Evolutionary conservation across 2,113 vertebrate species (phyloP).

Genomic region (Sinocyclocheilus anophthalmus): DNA sequence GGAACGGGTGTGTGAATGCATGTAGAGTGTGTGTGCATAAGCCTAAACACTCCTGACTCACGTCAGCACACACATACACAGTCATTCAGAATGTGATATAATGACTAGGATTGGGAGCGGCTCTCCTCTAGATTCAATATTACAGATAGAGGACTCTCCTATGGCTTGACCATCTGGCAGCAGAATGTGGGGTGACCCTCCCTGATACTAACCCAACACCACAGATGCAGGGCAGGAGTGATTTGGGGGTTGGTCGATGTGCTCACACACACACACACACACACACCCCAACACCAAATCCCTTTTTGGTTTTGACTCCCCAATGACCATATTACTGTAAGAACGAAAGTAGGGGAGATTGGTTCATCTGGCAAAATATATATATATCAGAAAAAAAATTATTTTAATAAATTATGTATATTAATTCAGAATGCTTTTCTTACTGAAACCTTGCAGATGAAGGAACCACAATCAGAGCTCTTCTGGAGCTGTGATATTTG

Average conservation of each 20-base stretch:
- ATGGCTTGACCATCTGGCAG: constrained; percentile 38
- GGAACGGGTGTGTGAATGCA: not conserved
- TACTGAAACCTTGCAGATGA: constrained; percentile 1
- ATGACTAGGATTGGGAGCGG: not conserved
- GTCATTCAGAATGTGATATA: not conserved
- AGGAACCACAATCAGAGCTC: not conserved
- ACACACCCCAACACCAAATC: not conserved
- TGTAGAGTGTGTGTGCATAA: not conserved
- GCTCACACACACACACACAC: not conserved
- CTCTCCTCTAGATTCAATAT: not conserved
- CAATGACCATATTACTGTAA: not conserved
- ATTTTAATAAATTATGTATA: not conserved
- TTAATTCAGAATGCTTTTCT: not conserved
- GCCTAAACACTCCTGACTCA: not conserved
- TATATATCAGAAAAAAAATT: not conserved
- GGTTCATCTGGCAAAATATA: not conserved
- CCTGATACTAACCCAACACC: not conserved
- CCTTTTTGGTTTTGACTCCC: constrained; percentile 4
- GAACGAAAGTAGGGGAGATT: not conserved
- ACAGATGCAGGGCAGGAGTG: not conserved
- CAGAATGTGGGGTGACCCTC: constrained; percentile 24
- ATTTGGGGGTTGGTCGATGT: not conserved
- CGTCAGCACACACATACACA: not conserved
- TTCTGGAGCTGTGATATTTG: not conserved
- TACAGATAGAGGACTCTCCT: constrained; percentile 17